phyloP scores from a whole-genome alignment of 2,888 invertebrate genomes.

The Gasteruption jaculator region DNA sequence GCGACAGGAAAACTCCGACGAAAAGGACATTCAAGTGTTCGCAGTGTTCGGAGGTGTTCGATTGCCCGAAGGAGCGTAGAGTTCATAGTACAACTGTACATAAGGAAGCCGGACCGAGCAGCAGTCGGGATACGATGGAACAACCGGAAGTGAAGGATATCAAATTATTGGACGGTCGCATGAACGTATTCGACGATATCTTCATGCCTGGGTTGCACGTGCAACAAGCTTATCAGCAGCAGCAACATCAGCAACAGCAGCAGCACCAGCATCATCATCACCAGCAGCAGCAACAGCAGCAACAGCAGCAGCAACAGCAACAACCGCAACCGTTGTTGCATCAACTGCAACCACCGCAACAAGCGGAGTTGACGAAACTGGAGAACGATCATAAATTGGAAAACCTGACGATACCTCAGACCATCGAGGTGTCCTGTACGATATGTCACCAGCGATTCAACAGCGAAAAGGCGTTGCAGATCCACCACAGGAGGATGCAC shows the following conservation, averaged over 20 bases:
- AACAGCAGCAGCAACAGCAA: conserved; percentile 30
- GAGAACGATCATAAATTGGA: conserved; percentile 39
- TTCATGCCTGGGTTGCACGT: conserved; percentile 43
- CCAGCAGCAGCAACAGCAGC: no score
- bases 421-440: conserved; percentile 39
- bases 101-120: conserved; percentile 50
- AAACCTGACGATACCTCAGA: conserved; percentile 33
- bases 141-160: conserved; percentile 44
- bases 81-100: conserved; percentile 60
- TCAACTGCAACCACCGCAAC: conserved; percentile 44
- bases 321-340: conserved; percentile 41
- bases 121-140: conserved; percentile 35
- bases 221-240: conserved; percentile 34
- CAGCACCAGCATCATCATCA: conserved; percentile 29
- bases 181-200: conserved; percentile 47
- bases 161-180: conserved; percentile 44
- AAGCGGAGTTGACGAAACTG: conserved; percentile 33
- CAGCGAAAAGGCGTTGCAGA: conserved; percentile 42
- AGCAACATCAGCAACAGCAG: no score
- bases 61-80: conserved; percentile 62
- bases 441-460: conserved; percentile 44
- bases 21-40: conserved; percentile 57
- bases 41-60: conserved; percentile 58
- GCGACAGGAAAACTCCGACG: conserved; percentile 49
- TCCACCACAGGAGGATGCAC: conserved; percentile 46